Evolutionary conservation across 2,888 invertebrate genomes (phyloP).

Genomic region (Nephrotoma guestfalica): DNA sequence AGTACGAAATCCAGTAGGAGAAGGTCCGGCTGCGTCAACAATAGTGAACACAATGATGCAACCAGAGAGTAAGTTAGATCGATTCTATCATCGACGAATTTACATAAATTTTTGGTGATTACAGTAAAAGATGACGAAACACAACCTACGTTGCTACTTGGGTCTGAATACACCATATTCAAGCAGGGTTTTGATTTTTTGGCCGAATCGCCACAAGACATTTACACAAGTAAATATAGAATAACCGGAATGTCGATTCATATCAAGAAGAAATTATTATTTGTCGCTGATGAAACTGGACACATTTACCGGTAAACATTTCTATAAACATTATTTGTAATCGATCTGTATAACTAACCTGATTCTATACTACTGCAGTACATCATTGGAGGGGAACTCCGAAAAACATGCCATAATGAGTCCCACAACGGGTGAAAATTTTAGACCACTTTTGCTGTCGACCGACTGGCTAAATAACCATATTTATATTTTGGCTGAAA

Average conservation of each 20-base stretch:
- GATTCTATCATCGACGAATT: not conserved
- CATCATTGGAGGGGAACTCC: not conserved
- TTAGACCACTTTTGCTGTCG: slow-evolving; percentile 54
- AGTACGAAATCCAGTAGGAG: slow-evolving; percentile 66
- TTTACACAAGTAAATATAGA: slow-evolving; percentile 21
- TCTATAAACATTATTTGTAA: not conserved
- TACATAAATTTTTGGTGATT: not conserved
- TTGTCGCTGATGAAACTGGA: slow-evolving; percentile 61
- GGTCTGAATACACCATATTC: slow-evolving; percentile 50
- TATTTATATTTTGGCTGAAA: slow-evolving; percentile 67
- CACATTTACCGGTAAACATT: slow-evolving; percentile 39
- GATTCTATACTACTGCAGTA: not conserved
- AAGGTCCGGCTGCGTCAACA: slow-evolving; percentile 54
- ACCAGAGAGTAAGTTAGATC: slow-evolving; percentile 8
- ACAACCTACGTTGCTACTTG: slow-evolving; percentile 40
- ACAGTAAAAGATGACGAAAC: slow-evolving; percentile 13
- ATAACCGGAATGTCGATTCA: slow-evolving; percentile 60
- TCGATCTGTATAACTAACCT: not conserved
- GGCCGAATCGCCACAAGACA: slow-evolving; percentile 13
- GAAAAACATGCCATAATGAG: slow-evolving; percentile 34
- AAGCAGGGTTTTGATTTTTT: slow-evolving; percentile 40
- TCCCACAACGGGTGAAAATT: slow-evolving; percentile 39
- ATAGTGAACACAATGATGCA: slow-evolving; percentile 48
- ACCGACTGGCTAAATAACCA: slow-evolving; percentile 83
- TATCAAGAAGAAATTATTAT: slow-evolving; percentile 54